Conservation (phyloP, 2,797 vertebrate species). For the Pitangus sulphuratus region DNA sequence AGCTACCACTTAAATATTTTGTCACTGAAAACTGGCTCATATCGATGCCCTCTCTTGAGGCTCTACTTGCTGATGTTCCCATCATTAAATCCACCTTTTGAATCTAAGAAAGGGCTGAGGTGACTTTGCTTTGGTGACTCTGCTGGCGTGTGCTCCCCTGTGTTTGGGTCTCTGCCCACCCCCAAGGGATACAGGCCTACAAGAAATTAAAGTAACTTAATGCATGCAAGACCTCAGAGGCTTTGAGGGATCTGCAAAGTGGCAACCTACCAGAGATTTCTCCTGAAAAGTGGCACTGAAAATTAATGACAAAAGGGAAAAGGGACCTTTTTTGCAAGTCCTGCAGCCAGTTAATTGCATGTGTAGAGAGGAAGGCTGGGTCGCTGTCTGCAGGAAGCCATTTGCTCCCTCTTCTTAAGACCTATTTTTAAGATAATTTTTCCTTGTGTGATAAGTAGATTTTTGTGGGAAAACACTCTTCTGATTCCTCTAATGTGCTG, state of each 20-base stretch:
- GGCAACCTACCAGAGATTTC: not conserved
- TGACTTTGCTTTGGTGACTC: not conserved
- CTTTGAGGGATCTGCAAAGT: not conserved
- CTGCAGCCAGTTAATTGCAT: not conserved
- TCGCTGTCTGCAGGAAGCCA: not conserved
- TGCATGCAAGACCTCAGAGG: not conserved
- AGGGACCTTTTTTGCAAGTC: not conserved
- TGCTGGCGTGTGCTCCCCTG: not conserved
- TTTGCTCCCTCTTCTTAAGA: not conserved
- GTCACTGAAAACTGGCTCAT: not conserved
- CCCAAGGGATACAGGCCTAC: not conserved
- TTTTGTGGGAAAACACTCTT: not conserved
- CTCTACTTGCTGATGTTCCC: not conserved
- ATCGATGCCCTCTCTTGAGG: not conserved
- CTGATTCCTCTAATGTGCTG: not conserved
- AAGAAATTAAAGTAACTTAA: not conserved
- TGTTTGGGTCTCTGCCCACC: not conserved
- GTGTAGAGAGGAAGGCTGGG: not conserved
- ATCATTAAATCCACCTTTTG: not conserved
- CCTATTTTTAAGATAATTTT: not conserved
- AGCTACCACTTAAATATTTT: not conserved
- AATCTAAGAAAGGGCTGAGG: not conserved
- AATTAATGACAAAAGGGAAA: conserved; percentile 38
- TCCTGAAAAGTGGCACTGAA: not conserved
- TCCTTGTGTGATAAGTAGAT: not conserved